These are phyloP conservation scores for Cyaniris semiargus DNA, from an alignment of 2,888 invertebrate genomes.

Conservation along the genomic window DNA sequence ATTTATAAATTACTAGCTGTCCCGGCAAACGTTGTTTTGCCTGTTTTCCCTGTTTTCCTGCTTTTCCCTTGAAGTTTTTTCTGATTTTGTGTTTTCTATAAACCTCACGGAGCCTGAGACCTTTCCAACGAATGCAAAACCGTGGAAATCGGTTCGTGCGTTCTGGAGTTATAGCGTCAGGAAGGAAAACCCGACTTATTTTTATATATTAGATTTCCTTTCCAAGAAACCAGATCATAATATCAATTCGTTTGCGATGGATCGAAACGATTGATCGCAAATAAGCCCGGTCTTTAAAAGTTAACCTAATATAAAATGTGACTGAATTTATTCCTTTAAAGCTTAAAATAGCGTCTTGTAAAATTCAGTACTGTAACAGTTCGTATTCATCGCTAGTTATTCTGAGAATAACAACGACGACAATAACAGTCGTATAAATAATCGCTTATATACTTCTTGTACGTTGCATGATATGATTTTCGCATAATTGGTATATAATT, in stretches of 20 bases:
- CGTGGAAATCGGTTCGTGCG: no score
- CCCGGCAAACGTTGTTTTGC: no score
- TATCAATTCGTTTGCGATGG: neutral
- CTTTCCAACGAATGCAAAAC: no score
- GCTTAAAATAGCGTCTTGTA: neutral
- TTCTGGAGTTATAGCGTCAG: no score
- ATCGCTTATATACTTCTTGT: slow-evolving; percentile 27
- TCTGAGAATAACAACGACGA: slow-evolving; percentile 11
- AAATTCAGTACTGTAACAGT: neutral
- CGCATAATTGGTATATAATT: slow-evolving; percentile 45
- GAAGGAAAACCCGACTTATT: no score
- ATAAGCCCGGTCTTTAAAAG: neutral
- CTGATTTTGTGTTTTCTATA: no score
- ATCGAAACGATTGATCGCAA: neutral
- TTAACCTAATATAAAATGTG: neutral
- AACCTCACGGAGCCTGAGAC: no score
- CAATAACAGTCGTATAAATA: slow-evolving; percentile 8
- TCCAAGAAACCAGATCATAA: no score
- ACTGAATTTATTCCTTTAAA: neutral
- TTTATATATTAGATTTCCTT: no score
- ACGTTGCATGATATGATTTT: slow-evolving; percentile 43
- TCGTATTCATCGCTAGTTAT: neutral
- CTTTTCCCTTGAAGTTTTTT: no score
- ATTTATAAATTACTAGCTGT: no score
- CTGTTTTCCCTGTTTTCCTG: no score